phyloP scores from a whole-genome alignment of 1,140 invertebrate species.

The Papilio dardanus region DNA sequence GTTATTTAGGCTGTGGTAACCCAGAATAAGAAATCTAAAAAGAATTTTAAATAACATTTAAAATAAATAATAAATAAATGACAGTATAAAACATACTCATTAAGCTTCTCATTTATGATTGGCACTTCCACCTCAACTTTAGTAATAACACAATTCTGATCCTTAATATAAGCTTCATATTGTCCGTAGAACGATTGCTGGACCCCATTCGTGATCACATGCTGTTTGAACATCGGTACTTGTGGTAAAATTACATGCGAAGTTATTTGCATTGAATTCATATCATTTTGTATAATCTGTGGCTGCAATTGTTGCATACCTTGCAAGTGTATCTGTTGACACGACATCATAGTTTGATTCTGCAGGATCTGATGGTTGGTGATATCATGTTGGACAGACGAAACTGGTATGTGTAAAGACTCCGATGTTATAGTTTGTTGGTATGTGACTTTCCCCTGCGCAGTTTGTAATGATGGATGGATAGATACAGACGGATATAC shows the following conservation, averaged over 20 bases:
- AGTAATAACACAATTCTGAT: slow-evolving; percentile 56
- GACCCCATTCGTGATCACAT: slow-evolving; percentile 57
- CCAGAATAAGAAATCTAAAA: no score
- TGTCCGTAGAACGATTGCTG: slow-evolving; percentile 63
- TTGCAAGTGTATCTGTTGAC: slow-evolving; percentile 67
- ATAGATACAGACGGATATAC: slow-evolving; percentile 62
- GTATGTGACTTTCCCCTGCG: slow-evolving; percentile 65
- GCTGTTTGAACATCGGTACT: slow-evolving; percentile 63
- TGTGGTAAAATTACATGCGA: slow-evolving; percentile 69
- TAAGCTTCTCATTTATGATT: slow-evolving; percentile 48
- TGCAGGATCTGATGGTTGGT: slow-evolving; percentile 58
- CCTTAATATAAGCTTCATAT: slow-evolving; percentile 64
- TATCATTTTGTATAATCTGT: slow-evolving; percentile 59
- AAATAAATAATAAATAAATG: background rate
- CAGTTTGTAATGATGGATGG: slow-evolving; percentile 57
- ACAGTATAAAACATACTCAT: slow-evolving; percentile 54
- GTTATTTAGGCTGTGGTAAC: no score
- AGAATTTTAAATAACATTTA: background rate
- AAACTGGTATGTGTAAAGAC: slow-evolving; percentile 60
- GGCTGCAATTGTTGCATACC: slow-evolving; percentile 58
- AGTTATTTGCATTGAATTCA: slow-evolving; percentile 61
- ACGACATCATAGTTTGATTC: slow-evolving; percentile 69
- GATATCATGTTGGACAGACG: slow-evolving; percentile 53
- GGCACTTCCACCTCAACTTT: slow-evolving; percentile 60
- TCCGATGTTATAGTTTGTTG: slow-evolving; percentile 64